Evolutionary conservation across 2,888 invertebrate genomes (phyloP), one percentile per base, ranked within the genome.

Genomic region (Limnephilus rhombicus): DNA sequence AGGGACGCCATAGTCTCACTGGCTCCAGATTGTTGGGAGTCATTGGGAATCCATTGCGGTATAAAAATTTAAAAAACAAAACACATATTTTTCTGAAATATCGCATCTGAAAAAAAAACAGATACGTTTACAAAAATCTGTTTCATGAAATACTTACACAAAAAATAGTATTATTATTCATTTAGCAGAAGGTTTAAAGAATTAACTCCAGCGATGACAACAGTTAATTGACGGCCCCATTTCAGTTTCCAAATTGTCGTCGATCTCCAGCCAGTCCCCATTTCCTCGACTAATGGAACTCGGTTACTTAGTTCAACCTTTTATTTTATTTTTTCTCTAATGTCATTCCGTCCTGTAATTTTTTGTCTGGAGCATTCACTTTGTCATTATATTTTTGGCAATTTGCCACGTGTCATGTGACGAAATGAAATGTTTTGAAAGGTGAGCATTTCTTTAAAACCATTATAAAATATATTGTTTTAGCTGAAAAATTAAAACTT

Each of bases 181-280:
- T 68, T 68, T 1, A 68, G 7, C 68, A 24, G 24, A 68, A 68
- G 1, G 37, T 37, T 34, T 83, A 41, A 37, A 5, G 18, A 83
- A 83, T 83, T 37, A 83, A 11, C 83, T 3, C 37, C 83, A 13
- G 31, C 3, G 49, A 45, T 86, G 86, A 41, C 86, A 37, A n/a
- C 86, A 24, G 86, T 45, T 86, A 86, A 86, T 49, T 86, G 86
- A 86, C 86, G 13, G 86, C 45, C 86, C 45, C n/a, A 29, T 86
- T 86, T 45, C 86, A 29, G 86, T 49, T 86, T 86, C 86, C 86
- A 41, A 12, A 45, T 41, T 86, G 86, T 86, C 86, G 49, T 86
- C 49, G 5, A 49, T 86, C 29, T n/a, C n/a, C 45, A 68, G 3
- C 13, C 49, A 13, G 45, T 53, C 53, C 24, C 68, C 24, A 24